phyloP scores from a whole-genome alignment of 2,797 vertebrate genomes.

The Platalea minor region DNA sequence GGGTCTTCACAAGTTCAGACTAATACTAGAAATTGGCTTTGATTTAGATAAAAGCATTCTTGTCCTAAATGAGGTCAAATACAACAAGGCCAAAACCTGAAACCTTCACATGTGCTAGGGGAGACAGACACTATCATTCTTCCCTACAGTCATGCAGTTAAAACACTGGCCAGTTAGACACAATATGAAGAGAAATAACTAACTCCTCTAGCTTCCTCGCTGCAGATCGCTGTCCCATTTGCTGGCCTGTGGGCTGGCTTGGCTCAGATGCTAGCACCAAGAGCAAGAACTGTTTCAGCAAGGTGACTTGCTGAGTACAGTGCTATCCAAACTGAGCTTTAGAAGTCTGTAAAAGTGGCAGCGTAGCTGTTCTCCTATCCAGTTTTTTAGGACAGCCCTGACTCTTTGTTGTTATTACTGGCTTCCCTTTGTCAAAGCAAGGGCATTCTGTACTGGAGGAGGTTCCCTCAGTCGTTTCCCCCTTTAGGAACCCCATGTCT shows the following conservation, averaged over 20 bases:
- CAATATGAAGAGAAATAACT: not conserved
- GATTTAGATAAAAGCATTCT: constrained; percentile 69
- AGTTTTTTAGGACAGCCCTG: not conserved
- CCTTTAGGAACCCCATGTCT: not conserved
- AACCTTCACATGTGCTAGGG: constrained; percentile 40
- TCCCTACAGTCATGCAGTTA: not conserved
- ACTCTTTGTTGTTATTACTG: not conserved
- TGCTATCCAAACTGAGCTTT: not conserved
- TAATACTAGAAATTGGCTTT: constrained; percentile 53
- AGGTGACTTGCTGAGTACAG: not conserved
- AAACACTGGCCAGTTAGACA: not conserved
- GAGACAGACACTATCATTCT: constrained; percentile 38
- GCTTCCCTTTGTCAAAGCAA: not conserved
- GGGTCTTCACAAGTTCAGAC: constrained; percentile 61
- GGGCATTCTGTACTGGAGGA: not conserved
- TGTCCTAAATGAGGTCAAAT: constrained; percentile 57
- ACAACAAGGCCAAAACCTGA: constrained; percentile 37
- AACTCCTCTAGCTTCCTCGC: not conserved
- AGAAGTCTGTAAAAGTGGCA: not conserved
- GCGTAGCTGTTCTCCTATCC: accelerated
- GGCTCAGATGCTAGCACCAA: not conserved
- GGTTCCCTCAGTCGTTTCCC: not conserved
- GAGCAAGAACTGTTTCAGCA: not conserved
- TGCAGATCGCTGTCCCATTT: not conserved
- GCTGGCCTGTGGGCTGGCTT: not conserved